phyloP scores from a whole-genome alignment of 1,140 invertebrate genomes.

The Pseudomyrmex concolor region DNA sequence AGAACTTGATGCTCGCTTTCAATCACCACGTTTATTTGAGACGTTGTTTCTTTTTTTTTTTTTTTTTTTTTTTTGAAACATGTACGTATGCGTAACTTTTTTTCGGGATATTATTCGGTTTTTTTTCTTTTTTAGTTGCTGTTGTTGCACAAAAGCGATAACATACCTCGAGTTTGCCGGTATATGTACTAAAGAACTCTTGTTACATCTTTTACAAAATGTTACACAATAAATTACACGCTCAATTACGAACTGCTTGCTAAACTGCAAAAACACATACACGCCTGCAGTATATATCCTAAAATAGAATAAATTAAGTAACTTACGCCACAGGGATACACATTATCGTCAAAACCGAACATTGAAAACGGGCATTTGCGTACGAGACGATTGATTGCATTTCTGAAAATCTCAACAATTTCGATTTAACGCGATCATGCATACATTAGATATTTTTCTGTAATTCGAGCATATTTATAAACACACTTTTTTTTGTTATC shows the following conservation, averaged over 20 bases:
- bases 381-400: not conserved
- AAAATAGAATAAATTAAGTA: slow-evolving; percentile 61
- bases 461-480: too few relatives aligned
- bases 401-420: not conserved
- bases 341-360: slow-evolving; percentile 28
- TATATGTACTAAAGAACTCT: slow-evolving; percentile 28
- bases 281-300: not conserved
- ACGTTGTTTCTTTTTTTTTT: not conserved
- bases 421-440: too few relatives aligned
- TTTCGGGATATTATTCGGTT: slow-evolving; percentile 1
- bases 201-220: slow-evolving; percentile 57
- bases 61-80: too few relatives aligned
- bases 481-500: too few relatives aligned
- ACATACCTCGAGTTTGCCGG: slow-evolving; percentile 52
- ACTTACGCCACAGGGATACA: slow-evolving; percentile 39
- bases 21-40: slow-evolving; percentile 48
- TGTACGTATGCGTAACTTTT: slow-evolving; percentile 10
- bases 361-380: slow-evolving; percentile 17
- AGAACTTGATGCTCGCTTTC: slow-evolving; percentile 49
- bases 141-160: slow-evolving; percentile 49
- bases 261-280: slow-evolving; percentile 7
- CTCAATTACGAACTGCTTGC: slow-evolving; percentile 36
- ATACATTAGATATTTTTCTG: too few relatives aligned
- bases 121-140: not conserved
- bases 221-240: slow-evolving; percentile 55